Evolutionary conservation across 2,113 vertebrate species (phyloP).

Genomic region (Semicossyphus pulcher): DNA sequence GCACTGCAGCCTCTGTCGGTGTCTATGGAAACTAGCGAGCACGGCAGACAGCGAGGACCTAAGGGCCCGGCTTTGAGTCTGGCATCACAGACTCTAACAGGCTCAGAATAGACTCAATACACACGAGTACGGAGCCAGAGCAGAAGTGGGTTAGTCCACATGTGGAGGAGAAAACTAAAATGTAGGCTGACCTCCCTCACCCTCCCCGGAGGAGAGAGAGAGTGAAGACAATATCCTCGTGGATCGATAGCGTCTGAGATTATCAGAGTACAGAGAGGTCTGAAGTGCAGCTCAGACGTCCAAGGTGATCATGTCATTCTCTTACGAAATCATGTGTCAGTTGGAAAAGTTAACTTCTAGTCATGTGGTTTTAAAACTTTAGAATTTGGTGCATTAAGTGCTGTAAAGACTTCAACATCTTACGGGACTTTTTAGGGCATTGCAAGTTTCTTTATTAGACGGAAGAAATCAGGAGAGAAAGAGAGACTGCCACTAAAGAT

Average conservation of each 20-base stretch:
- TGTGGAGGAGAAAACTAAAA: constrained; percentile 40
- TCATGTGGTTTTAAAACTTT: neutral
- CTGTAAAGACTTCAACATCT: neutral
- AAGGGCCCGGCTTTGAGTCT: constrained; percentile 38
- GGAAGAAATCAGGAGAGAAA: neutral
- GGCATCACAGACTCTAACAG: constrained; percentile 49
- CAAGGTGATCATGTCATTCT: neutral
- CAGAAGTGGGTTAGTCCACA: constrained; percentile 63
- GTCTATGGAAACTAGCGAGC: constrained; percentile 60
- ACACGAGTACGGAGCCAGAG: constrained; percentile 40
- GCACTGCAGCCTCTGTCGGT: constrained; percentile 50
- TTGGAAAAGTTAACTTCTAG: neutral
- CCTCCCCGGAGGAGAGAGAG: constrained; percentile 2
- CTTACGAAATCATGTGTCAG: neutral
- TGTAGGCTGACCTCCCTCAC: constrained; percentile 44
- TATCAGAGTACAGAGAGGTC: neutral
- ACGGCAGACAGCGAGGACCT: constrained; percentile 53
- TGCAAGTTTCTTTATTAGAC: neutral
- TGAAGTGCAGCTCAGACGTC: neutral
- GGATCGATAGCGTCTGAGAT: constrained; percentile 14
- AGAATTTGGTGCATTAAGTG: neutral
- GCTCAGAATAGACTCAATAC: constrained; percentile 67
- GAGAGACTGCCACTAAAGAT: too few species aligned
- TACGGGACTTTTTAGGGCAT: neutral
- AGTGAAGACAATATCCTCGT: neutral